phyloP scores from a whole-genome alignment of 1,140 invertebrate genomes.

The Gonioctena quinquepunctata region DNA sequence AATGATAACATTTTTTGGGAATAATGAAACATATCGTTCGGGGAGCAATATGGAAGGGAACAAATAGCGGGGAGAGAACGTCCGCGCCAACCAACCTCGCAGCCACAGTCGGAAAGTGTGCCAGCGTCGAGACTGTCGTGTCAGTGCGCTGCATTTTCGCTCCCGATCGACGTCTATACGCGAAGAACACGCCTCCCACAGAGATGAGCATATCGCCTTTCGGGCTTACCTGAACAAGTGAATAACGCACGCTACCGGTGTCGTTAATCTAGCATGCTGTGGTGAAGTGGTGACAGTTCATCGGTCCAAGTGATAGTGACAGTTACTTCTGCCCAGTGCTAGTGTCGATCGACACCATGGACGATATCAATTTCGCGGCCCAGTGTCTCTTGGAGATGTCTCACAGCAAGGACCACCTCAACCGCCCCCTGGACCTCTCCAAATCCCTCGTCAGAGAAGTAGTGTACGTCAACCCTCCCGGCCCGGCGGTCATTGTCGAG shows the following conservation, averaged over 20 bases:
- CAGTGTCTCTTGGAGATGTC: slow-evolving; percentile 67
- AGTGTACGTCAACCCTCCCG: slow-evolving; percentile 19
- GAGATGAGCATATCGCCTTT: slow-evolving; percentile 17
- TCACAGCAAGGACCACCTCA: slow-evolving; percentile 48
- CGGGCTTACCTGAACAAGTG: not conserved
- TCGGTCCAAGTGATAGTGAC: not conserved
- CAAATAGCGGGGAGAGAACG: not conserved
- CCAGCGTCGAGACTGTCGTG: not conserved
- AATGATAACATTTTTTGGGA: not conserved
- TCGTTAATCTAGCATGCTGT: not conserved
- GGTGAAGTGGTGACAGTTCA: not conserved
- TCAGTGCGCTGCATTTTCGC: too few species aligned
- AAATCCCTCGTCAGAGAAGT: slow-evolving; percentile 14
- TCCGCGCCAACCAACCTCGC: not conserved
- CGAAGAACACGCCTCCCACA: slow-evolving; percentile 30
- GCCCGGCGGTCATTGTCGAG: slow-evolving; percentile 39
- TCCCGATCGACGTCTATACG: too few species aligned
- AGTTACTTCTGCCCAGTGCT: too few species aligned
- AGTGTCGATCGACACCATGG: too few species aligned
- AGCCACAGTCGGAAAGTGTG: slow-evolving; percentile 7
- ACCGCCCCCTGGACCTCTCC: slow-evolving; percentile 49
- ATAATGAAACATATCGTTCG: not conserved
- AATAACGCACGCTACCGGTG: too few species aligned
- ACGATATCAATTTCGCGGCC: slow-evolving; percentile 63
- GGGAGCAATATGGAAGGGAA: not conserved